phyloP scores from a whole-genome alignment of 1,140 invertebrate species.

The Berghia stephanieae region DNA sequence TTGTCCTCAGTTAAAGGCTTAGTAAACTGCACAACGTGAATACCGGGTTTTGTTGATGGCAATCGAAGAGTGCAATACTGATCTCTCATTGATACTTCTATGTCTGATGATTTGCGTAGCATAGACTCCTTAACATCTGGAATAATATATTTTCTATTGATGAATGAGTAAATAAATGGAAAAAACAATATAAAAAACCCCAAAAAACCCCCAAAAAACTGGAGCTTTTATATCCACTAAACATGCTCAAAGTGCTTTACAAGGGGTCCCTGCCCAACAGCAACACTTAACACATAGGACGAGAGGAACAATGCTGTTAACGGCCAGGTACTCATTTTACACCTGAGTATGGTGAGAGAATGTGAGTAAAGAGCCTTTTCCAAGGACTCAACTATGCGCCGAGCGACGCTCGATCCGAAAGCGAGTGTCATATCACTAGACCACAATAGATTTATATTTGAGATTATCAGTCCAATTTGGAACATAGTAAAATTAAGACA shows the following conservation, averaged over 20 bases:
- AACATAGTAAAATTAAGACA: not conserved
- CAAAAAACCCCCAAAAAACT: no score
- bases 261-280: no score
- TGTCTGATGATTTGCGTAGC: constrained; percentile 49
- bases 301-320: no score
- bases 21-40: constrained; percentile 60
- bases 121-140: constrained; percentile 47
- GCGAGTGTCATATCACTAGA: not conserved
- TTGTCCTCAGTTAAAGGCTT: constrained; percentile 50
- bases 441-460: not conserved
- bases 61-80: constrained; percentile 49
- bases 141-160: not conserved
- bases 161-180: not conserved
- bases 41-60: constrained; percentile 45
- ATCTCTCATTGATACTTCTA: constrained; percentile 48
- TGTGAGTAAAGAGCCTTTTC: no score
- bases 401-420: no score
- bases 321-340: no score
- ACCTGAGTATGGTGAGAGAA: no score
- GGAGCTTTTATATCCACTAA: no score
- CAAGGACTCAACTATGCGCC: no score
- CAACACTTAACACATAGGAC: no score
- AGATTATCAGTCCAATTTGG: not conserved
- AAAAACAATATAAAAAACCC: no score
- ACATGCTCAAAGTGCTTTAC: no score